Evolutionary conservation across 2,888 invertebrate species (phyloP).

Genomic region (Himalopsyche japonica): DNA sequence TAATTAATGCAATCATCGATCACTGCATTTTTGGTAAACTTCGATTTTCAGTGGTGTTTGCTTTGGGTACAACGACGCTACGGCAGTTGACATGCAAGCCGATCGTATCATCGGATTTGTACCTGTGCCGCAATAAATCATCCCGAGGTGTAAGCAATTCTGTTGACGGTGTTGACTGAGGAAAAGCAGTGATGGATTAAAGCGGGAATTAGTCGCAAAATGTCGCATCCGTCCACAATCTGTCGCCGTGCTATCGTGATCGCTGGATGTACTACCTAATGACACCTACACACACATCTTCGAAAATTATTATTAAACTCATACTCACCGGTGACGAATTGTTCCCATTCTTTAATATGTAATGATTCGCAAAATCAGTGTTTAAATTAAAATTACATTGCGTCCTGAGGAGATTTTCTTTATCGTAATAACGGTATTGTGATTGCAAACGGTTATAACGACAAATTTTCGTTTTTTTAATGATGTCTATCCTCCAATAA

Average conservation of each 20-base stretch:
- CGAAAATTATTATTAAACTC: background rate
- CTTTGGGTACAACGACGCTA: too few species aligned
- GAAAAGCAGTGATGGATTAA: background rate
- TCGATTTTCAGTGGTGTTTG: too few species aligned
- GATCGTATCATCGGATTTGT: background rate
- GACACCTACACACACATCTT: background rate
- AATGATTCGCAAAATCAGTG: too few species aligned
- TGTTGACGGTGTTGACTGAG: background rate
- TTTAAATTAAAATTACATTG: too few species aligned
- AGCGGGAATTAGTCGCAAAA: background rate
- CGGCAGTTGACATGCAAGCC: background rate
- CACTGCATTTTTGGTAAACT: too few species aligned
- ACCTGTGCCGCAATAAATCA: background rate
- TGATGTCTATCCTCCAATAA: too few species aligned
- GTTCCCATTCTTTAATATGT: background rate
- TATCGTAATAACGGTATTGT: too few species aligned
- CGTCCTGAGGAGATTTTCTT: too few species aligned
- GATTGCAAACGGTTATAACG: too few species aligned
- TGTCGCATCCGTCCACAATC: background rate
- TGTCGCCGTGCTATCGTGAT: background rate
- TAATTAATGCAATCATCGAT: too few species aligned
- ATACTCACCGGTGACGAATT: background rate
- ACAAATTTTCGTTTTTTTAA: too few species aligned
- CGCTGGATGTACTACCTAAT: background rate
- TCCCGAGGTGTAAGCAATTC: background rate